These are phyloP conservation scores for Aplodontia rufa DNA, from an alignment of 2,113 vertebrate genomes.

Conservation along the genomic window DNA sequence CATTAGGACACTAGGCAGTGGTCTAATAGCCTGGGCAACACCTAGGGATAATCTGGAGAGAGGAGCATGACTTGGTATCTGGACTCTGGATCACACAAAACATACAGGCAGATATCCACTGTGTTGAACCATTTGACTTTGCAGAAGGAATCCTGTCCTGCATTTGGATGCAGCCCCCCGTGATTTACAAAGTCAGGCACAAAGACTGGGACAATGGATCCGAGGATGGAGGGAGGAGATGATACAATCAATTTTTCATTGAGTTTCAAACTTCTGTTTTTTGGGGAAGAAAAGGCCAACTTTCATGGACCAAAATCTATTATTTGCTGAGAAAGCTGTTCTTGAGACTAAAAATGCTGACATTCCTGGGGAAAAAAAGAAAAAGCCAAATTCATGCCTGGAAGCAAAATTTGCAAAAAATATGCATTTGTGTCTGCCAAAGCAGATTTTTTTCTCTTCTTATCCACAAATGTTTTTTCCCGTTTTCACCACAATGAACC, in stretches of 20 bases:
- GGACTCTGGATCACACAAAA: not conserved
- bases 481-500: not conserved
- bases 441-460: conserved; percentile 47
- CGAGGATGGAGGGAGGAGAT: not conserved
- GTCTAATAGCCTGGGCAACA: not conserved
- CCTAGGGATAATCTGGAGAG: not conserved
- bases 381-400: conserved; percentile 60
- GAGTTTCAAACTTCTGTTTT: conserved; percentile 54
- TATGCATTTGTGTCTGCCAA: conserved; percentile 47
- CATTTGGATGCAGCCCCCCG: not conserved
- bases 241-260: not conserved
- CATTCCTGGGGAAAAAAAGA: not conserved
- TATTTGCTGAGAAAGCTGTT: conserved; percentile 71
- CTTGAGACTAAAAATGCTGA: conserved; percentile 67
- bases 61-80: not conserved
- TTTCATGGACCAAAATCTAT: conserved; percentile 50
- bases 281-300: conserved; percentile 21
- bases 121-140: not conserved
- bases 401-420: conserved; percentile 61
- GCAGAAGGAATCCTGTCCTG: not conserved
- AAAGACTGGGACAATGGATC: not conserved
- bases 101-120: not conserved
- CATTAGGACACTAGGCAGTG: not conserved
- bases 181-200: not conserved
- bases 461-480: not conserved